Conservation (phyloP, 2,797 vertebrate genomes). For the Cetoscarus ocellatus region DNA sequence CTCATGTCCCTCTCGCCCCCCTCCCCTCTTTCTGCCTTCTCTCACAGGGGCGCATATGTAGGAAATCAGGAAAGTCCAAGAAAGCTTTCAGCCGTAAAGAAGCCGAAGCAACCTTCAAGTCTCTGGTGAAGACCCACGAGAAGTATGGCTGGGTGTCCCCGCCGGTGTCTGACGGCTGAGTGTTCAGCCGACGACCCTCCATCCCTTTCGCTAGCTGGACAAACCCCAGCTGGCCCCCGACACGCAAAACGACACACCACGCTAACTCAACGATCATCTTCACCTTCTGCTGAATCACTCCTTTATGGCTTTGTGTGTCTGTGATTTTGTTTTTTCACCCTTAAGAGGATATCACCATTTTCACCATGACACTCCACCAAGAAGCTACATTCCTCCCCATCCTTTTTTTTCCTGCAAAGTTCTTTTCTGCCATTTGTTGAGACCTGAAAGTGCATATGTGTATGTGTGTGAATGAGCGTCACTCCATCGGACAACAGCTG, state of each 20-base stretch:
- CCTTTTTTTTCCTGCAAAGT: constrained; percentile 37
- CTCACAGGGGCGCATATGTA: constrained; percentile 96
- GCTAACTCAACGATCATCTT: constrained; percentile 73
- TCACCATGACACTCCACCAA: constrained; percentile 23
- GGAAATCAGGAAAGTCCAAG: constrained; percentile 99
- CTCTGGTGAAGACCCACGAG: constrained; percentile 99
- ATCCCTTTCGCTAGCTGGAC: constrained; percentile 59
- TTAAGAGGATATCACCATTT: constrained; percentile 35
- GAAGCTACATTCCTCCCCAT: constrained; percentile 20
- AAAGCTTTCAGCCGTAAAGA: constrained; percentile 99
- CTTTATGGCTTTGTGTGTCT: constrained; percentile 35
- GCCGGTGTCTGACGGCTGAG: constrained; percentile 98
- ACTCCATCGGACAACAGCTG: constrained; percentile 67
- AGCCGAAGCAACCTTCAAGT: constrained; percentile 99
- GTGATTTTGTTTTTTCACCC: constrained; percentile 35
- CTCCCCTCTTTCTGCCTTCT: constrained; percentile 25
- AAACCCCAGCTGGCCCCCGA: constrained; percentile 60
- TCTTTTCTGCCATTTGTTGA: constrained; percentile 46
- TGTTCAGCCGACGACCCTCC: neutral
- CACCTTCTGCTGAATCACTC: constrained; percentile 37
- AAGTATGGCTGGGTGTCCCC: constrained; percentile 99
- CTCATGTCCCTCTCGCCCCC: neutral
- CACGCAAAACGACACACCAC: constrained; percentile 75
- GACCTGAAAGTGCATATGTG: constrained; percentile 48
- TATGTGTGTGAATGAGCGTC: constrained; percentile 25